These are phyloP conservation scores for Garra rufa DNA, from an alignment of 2,113 vertebrate species.

Conservation along the genomic window DNA sequence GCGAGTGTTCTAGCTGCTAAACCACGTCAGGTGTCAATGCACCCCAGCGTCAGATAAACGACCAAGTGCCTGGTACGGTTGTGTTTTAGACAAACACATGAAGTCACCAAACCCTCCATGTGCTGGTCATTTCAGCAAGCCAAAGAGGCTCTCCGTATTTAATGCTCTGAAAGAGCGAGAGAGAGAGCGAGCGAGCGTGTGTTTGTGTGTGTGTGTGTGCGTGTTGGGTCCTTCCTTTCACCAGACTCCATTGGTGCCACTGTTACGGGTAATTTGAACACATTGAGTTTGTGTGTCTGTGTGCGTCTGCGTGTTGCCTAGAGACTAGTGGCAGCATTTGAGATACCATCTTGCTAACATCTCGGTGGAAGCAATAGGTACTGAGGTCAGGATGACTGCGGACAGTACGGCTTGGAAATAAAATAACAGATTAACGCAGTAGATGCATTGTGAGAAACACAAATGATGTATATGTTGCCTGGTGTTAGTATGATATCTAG, in stretches of 20 bases:
- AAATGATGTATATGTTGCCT: neutral
- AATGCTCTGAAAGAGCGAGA: slow-evolving; percentile 10
- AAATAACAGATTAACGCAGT: neutral
- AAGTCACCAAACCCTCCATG: slow-evolving; percentile 3
- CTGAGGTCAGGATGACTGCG: slow-evolving; percentile 31
- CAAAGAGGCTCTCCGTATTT: slow-evolving; percentile 33
- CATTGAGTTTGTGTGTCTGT: slow-evolving; percentile 31
- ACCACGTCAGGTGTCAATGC: neutral
- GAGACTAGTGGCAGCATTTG: neutral
- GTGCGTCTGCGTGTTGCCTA: slow-evolving; percentile 12
- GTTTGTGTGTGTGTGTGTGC: slow-evolving; percentile 7
- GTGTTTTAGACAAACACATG: neutral
- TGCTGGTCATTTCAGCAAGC: neutral
- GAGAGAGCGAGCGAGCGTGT: neutral
- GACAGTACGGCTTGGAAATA: neutral
- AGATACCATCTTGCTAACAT: neutral
- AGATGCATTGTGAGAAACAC: neutral
- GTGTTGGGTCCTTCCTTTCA: slow-evolving; percentile 12
- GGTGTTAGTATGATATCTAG: neutral
- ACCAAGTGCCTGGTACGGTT: neutral
- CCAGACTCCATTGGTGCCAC: slow-evolving; percentile 1
- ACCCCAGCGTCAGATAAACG: neutral
- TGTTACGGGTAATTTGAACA: slow-evolving; percentile 35
- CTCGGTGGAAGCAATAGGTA: neutral
- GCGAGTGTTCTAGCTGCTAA: neutral